phyloP scores from a whole-genome alignment of 2,888 invertebrate genomes.

The Pyrrhia umbra region DNA sequence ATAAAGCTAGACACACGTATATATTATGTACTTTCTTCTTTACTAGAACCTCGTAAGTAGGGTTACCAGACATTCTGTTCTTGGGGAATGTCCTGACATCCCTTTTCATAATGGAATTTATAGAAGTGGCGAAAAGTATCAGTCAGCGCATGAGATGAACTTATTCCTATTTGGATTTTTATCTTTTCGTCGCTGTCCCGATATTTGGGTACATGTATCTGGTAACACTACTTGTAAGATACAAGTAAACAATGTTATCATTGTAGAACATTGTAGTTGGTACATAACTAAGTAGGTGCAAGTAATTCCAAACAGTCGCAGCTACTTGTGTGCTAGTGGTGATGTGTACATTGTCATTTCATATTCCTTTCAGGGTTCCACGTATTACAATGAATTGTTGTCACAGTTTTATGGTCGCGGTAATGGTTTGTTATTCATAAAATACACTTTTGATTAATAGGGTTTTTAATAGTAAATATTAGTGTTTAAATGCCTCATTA shows the following conservation, averaged over 20 bases:
- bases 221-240: neutral
- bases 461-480: neutral
- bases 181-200: too few relatives aligned
- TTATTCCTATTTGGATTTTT: too few relatives aligned
- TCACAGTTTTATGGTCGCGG: neutral
- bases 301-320: neutral
- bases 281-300: too few relatives aligned
- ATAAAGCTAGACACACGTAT: too few relatives aligned
- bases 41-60: too few relatives aligned
- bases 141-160: too few relatives aligned
- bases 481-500: neutral
- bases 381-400: constrained; percentile 1
- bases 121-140: too few relatives aligned
- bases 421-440: neutral
- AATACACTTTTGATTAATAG: neutral
- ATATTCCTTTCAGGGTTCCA: neutral
- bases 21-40: too few relatives aligned
- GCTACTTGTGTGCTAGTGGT: neutral
- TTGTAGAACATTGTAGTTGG: neutral
- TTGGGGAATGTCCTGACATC: too few relatives aligned
- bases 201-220: neutral
- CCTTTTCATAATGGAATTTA: too few relatives aligned
- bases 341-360: neutral
- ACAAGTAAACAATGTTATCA: neutral
- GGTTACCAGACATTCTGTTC: too few relatives aligned